phyloP scores from a whole-genome alignment of 2,888 invertebrate species.

The Oligia fasciuncula region DNA sequence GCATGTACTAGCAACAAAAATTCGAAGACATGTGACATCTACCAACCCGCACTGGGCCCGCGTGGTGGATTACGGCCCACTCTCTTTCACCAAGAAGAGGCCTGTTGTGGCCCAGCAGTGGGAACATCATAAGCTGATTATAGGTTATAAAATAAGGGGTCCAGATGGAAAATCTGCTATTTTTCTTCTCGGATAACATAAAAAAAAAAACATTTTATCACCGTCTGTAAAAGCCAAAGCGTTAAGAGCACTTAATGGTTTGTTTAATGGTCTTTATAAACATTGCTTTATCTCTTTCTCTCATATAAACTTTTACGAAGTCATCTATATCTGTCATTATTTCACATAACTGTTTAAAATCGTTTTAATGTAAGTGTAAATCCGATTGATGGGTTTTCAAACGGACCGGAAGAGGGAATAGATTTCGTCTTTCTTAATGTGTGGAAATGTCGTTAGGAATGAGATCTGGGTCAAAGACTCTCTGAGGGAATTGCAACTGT shows the following conservation, averaged over 20 bases:
- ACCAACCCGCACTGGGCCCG: not conserved
- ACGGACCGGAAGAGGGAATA: slow-evolving; percentile 39
- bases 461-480: slow-evolving; percentile 49
- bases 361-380: slow-evolving; percentile 61
- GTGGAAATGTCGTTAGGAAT: slow-evolving; percentile 28
- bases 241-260: slow-evolving; percentile 64
- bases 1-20: no score
- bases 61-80: not conserved
- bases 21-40: not conserved
- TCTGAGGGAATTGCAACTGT: slow-evolving; percentile 8
- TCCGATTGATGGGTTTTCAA: slow-evolving; percentile 56
- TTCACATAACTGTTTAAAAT: slow-evolving; percentile 50
- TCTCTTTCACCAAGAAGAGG: not conserved
- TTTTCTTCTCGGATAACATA: slow-evolving; percentile 24
- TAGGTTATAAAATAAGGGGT: not conserved
- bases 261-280: slow-evolving; percentile 66
- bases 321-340: slow-evolving; percentile 31
- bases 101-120: not conserved
- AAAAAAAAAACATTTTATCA: slow-evolving; percentile 52
- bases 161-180: not conserved
- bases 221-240: slow-evolving; percentile 60
- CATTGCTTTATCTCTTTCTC: slow-evolving; percentile 54
- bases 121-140: not conserved
- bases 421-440: slow-evolving; percentile 46
- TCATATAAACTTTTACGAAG: slow-evolving; percentile 20